phyloP scores from a whole-genome alignment of 1,140 invertebrate genomes.

The Ceratina calcarata region DNA sequence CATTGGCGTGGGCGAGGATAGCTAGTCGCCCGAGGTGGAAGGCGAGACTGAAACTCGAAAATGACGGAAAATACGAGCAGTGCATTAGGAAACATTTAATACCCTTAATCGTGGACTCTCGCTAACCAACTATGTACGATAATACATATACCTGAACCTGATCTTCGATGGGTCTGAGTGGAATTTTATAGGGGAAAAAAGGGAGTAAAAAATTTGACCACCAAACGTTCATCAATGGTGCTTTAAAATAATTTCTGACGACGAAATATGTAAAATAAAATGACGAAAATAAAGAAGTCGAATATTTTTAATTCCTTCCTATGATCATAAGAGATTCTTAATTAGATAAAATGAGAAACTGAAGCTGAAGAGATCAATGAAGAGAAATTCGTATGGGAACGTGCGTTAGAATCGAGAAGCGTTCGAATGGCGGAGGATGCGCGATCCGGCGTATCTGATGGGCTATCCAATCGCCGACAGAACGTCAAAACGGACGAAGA shows the following conservation, averaged over 20 bases:
- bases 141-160: slow-evolving; percentile 17
- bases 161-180: background rate
- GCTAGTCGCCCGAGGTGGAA: background rate
- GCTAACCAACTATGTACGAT: slow-evolving; percentile 11
- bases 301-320: too few species aligned
- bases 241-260: too few species aligned
- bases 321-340: too few species aligned
- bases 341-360: too few species aligned
- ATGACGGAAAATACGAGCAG: slow-evolving; percentile 29
- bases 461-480: background rate
- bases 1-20: slow-evolving; percentile 34
- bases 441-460: too few species aligned
- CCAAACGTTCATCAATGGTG: too few species aligned
- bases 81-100: slow-evolving; percentile 49
- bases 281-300: too few species aligned
- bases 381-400: too few species aligned
- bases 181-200: slow-evolving; percentile 20
- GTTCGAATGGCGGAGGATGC: background rate
- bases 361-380: too few species aligned
- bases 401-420: background rate
- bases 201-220: background rate
- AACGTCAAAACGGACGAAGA: background rate
- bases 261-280: too few species aligned
- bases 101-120: slow-evolving; percentile 56
- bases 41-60: background rate